Conservation (phyloP, 1,140 invertebrate genomes). For the Drosophila auraria region DNA sequence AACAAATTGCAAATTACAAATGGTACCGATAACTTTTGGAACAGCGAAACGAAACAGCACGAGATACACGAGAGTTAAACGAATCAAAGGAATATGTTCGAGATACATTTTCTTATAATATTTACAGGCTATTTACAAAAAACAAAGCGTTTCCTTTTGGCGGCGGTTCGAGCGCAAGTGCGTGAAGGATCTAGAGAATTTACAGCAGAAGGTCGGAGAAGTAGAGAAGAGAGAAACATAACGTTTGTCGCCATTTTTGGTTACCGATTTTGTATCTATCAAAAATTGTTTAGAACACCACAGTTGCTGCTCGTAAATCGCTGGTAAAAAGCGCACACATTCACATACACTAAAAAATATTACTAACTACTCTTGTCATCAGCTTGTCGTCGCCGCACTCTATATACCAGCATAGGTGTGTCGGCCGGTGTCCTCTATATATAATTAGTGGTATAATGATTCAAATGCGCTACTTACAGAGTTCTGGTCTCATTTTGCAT, state of each 20-base stretch:
- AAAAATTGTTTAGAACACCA: constrained; percentile 75
- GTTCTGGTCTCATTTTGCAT: constrained; percentile 28
- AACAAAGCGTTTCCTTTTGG: constrained; percentile 49
- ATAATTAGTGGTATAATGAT: constrained; percentile 42
- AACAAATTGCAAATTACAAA: constrained; percentile 62
- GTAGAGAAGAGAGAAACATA: constrained; percentile 29
- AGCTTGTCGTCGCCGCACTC: constrained; percentile 45
- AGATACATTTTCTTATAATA: constrained; percentile 41
- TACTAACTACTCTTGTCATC: constrained; percentile 71
- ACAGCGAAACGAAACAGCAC: constrained; percentile 48
- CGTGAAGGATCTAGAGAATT: constrained; percentile 33
- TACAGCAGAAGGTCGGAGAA: constrained; percentile 28
- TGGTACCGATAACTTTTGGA: constrained; percentile 42
- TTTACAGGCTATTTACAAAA: constrained; percentile 78
- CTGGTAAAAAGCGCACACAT: constrained; percentile 72
- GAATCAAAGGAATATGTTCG: constrained; percentile 28
- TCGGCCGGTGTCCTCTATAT: constrained; percentile 27
- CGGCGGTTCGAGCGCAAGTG: constrained; percentile 59
- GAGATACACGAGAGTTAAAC: constrained; percentile 34
- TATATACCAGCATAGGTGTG: constrained; percentile 43
- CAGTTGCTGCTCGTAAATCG: constrained; percentile 78
- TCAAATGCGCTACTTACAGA: constrained; percentile 59
- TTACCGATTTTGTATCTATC: constrained; percentile 60
- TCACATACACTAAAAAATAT: constrained; percentile 61
- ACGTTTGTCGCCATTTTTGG: constrained; percentile 41